Base-by-base conservation (phyloP, 1,140 invertebrate genomes). In the Wiebesia pumilae region DNA sequence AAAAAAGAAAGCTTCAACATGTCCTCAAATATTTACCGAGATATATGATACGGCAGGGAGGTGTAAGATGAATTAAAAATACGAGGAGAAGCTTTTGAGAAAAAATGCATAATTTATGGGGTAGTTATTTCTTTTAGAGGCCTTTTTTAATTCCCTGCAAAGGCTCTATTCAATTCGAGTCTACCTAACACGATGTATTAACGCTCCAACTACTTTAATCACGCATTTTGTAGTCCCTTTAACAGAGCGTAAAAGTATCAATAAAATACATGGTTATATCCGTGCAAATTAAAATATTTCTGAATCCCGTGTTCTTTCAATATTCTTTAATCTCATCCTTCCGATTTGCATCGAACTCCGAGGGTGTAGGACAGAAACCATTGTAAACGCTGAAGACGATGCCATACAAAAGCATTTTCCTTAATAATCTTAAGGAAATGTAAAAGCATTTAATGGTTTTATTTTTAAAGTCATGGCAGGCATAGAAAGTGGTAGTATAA, bases 21-120 rank as follows among this genome's bases (percentile, higher is more conserved):
- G 81, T 83, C 75, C 62, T 87, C 81, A 83, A 87, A 83, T 87
- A 87, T 87, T 87, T 87, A 87, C 85, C 81, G 58, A 65, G 85
- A 78, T 86, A 86, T 62, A 69, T 33, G 81, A 78, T 83, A 86
- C 58, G 80, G 58, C 12, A 30, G 71, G 51, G 0, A 35, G 81
- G 81, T 87, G 75, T 71, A 83, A 87, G 71, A 83, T 47, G 30
- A 54, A 87, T 69, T 80, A 79, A 83, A 87, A 87, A 69, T 35
- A 73, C 6, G 62, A 73, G n/a, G 51, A 62, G 71, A 14, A 62
- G 51, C 58, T 71, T 75, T 43, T 69, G 80, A 83, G 79, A 79
- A 71, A 83, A 87, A 51, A 78, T 16, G 58, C 27, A 30, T 80
- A 47, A 87, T 87, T 87, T 87, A 87, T 87, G 62, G n/a, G 73